phyloP scores from a whole-genome alignment of 2,113 vertebrate genomes.

The Hepsetus odoe region DNA sequence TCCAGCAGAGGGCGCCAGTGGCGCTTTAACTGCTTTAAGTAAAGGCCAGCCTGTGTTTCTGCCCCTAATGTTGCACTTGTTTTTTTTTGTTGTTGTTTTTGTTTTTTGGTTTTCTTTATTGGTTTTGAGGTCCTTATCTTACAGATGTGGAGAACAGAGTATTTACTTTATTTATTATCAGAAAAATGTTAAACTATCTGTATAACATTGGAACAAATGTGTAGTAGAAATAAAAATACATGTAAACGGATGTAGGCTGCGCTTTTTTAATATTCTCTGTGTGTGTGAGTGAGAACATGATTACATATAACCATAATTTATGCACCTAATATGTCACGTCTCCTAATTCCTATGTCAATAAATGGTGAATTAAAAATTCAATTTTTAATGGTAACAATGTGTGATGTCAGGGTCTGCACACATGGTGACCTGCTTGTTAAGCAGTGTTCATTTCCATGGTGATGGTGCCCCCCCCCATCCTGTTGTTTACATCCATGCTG shows the following conservation, averaged over 20 bases:
- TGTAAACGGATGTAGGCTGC: not conserved
- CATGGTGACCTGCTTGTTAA: constrained; percentile 32
- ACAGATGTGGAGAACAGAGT: constrained; percentile 40
- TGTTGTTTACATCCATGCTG: constrained; percentile 27
- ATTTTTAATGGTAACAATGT: too few species aligned
- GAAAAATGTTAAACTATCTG: constrained; percentile 33
- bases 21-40: not conserved
- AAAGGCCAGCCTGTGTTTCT: constrained; percentile 25
- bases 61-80: constrained; percentile 61
- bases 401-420: constrained; percentile 6
- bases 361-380: too few species aligned
- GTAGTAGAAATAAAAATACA: constrained; percentile 41
- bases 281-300: not conserved
- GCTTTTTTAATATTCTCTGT: not conserved
- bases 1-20: not conserved
- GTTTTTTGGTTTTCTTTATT: constrained; percentile 45
- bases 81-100: constrained; percentile 59
- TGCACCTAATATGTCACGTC: too few species aligned
- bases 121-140: constrained; percentile 39
- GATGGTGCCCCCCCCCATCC: constrained; percentile 29
- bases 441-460: constrained; percentile 42
- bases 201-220: constrained; percentile 26
- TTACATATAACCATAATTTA: too few species aligned
- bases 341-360: too few species aligned
- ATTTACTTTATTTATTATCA: constrained; percentile 71